Percentiles rank a stretch among this genome's conserved stretches.
These are phyloP conservation scores for Macrochelys suwanniensis DNA, from an alignment of 2,797 vertebrate species.

Conservation along the genomic window DNA sequence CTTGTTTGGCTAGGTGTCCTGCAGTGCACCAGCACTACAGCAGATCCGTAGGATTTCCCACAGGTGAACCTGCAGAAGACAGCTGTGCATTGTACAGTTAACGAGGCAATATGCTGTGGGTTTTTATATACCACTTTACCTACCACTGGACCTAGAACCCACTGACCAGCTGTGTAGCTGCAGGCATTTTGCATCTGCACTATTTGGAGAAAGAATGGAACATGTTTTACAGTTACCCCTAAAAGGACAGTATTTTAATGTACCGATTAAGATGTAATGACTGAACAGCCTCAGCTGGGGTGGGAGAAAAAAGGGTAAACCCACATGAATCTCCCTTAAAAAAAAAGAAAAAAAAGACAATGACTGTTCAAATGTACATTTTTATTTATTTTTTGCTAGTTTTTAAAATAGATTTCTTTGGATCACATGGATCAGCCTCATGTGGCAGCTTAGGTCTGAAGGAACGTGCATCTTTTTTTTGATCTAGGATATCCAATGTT, in stretches of 20 bases:
- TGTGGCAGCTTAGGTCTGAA: not conserved
- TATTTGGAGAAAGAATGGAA: not conserved
- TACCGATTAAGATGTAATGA: not conserved
- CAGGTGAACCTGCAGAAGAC: not conserved
- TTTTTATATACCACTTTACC: not conserved
- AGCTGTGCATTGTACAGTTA: not conserved
- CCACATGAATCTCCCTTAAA: not conserved
- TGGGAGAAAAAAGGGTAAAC: not conserved
- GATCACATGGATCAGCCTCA: not conserved
- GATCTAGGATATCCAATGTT: not conserved
- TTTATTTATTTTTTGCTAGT: conserved; percentile 28
- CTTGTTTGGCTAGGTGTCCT: no score
- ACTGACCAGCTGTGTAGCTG: not conserved
- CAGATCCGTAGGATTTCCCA: not conserved
- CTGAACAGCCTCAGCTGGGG: conserved; percentile 7
- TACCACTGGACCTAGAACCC: not conserved
- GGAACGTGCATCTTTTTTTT: not conserved
- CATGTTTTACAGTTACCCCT: accelerated
- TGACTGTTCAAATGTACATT: not conserved
- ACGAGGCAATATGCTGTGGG: not conserved
- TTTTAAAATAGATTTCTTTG: conserved; percentile 5
- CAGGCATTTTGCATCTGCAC: not conserved
- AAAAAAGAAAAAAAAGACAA: not conserved
- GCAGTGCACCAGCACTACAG: not conserved
- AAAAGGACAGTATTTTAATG: not conserved